phyloP scores from a whole-genome alignment of 2,113 vertebrate species.

The Stomatorhinus ivindoensis region DNA sequence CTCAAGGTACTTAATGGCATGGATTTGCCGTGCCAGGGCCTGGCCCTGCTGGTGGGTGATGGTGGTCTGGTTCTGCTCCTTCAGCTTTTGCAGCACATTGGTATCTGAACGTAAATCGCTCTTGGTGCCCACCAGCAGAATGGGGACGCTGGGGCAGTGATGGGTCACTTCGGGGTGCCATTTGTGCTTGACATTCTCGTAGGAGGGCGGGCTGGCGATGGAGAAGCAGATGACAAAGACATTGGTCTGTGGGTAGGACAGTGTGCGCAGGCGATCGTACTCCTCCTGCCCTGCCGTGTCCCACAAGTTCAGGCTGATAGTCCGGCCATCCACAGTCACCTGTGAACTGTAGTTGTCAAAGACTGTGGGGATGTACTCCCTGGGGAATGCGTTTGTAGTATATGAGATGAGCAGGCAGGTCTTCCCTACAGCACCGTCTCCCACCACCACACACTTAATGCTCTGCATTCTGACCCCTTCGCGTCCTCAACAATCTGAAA shows the following conservation, averaged over 20 bases:
- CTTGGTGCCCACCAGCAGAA: constrained; percentile 80
- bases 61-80: constrained; percentile 72
- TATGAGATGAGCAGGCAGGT: constrained; percentile 83
- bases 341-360: constrained; percentile 86
- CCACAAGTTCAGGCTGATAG: constrained; percentile 75
- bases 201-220: constrained; percentile 74
- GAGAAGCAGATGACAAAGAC: constrained; percentile 86
- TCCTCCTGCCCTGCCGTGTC: constrained; percentile 83
- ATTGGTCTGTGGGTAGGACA: constrained; percentile 82
- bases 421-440: constrained; percentile 78
- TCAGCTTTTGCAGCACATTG: constrained; percentile 67
- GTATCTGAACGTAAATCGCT: constrained; percentile 73
- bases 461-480: constrained; percentile 62
- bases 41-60: constrained; percentile 70
- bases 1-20: constrained; percentile 73
- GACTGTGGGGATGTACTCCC: constrained; percentile 81
- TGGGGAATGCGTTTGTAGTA: constrained; percentile 79
- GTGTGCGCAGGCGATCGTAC: constrained; percentile 75
- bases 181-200: constrained; percentile 80
- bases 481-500: constrained; percentile 26
- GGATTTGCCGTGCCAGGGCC: constrained; percentile 72
- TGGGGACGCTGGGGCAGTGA: constrained; percentile 78
- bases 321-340: constrained; percentile 67
- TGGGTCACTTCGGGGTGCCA: constrained; percentile 82
- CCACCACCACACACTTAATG: constrained; percentile 82